Conservation (phyloP, 2,888 invertebrate genomes). For the Ophraella communa region DNA sequence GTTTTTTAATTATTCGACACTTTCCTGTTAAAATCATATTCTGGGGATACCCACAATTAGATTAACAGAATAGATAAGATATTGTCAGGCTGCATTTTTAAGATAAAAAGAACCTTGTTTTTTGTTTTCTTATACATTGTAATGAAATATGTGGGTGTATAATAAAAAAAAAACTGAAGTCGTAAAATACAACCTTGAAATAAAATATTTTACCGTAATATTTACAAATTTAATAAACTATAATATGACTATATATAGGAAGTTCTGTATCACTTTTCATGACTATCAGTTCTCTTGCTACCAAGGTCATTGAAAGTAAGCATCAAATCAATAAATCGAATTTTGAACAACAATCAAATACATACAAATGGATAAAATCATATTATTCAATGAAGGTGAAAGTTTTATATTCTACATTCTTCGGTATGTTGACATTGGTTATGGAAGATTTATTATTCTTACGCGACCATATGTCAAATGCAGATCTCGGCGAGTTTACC, state of each 20-base stretch:
- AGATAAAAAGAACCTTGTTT: not conserved
- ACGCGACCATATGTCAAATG: slow-evolving; percentile 9
- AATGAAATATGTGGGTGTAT: not conserved
- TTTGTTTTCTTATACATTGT: not conserved
- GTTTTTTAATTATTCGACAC: too few relatives aligned
- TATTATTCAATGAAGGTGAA: not conserved
- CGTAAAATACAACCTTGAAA: not conserved
- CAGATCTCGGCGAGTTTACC: not conserved
- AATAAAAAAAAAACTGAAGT: not conserved
- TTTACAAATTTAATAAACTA: not conserved
- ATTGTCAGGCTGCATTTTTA: not conserved
- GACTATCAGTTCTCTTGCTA: not conserved
- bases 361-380: not conserved
- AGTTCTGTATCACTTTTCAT: not conserved
- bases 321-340: too few relatives aligned
- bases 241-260: not conserved
- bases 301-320: not conserved
- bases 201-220: not conserved
- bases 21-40: too few relatives aligned
- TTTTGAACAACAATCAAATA: too few relatives aligned
- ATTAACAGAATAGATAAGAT: not conserved
- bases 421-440: not conserved
- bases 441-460: slow-evolving; percentile 9
- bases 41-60: too few relatives aligned
- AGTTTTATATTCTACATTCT: not conserved